Conservation (phyloP, 2,797 vertebrate genomes). For the Aotus griseimembra region DNA sequence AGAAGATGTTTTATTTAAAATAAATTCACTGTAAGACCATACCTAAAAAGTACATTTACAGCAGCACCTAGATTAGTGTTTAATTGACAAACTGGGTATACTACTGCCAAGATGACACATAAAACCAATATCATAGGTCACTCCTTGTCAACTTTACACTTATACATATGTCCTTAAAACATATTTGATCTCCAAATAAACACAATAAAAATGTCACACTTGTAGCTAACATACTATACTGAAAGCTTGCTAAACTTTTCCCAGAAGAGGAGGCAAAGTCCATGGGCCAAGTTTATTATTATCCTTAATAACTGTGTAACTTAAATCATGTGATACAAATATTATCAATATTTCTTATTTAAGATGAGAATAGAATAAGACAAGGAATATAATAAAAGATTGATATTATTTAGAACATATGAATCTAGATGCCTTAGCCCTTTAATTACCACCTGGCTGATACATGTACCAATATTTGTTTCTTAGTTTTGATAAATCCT, state of each 20-base stretch:
- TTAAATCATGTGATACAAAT: not conserved
- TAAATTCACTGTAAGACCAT: not conserved
- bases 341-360: not conserved
- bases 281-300: not conserved
- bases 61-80: not conserved
- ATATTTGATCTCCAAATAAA: not conserved
- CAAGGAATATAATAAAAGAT: not conserved
- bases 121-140: not conserved
- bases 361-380: not conserved
- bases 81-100: not conserved
- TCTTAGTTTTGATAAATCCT: not conserved
- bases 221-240: not conserved
- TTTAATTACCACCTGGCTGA: not conserved
- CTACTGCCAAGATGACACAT: not conserved
- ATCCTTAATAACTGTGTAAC: not conserved
- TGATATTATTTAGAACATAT: not conserved
- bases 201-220: not conserved
- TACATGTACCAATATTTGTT: not conserved
- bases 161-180: not conserved
- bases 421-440: not conserved
- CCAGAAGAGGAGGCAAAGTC: not conserved
- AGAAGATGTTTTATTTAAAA: not conserved
- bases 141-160: not conserved
- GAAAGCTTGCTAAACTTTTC: not conserved
- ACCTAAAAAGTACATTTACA: not conserved